These are phyloP conservation scores for Spheniscus humboldti DNA, from an alignment of 2,797 vertebrate species.

Conservation along the genomic window DNA sequence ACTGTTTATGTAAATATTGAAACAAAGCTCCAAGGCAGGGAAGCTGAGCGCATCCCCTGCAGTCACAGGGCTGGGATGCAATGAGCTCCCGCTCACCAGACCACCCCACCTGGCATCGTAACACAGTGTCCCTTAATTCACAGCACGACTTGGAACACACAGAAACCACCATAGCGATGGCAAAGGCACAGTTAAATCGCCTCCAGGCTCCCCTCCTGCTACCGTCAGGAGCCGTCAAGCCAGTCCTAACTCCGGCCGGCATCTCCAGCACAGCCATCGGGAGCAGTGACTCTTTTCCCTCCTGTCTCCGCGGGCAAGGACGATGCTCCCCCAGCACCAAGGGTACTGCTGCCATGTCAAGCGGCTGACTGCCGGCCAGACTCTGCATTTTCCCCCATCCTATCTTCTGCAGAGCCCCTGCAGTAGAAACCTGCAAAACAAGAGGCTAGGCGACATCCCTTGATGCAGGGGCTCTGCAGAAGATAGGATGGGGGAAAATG, in stretches of 20 bases:
- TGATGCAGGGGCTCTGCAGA: background rate
- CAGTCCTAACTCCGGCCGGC: conserved; percentile 28
- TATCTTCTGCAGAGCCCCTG: background rate
- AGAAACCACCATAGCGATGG: background rate
- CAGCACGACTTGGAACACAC: background rate
- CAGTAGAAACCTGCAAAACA: background rate
- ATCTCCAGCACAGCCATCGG: background rate
- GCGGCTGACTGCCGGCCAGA: background rate
- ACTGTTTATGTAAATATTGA: conserved; percentile 33
- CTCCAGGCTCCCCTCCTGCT: conserved; percentile 22
- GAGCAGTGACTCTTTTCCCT: background rate
- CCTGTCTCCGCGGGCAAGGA: conserved; percentile 62
- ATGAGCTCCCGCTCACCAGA: background rate
- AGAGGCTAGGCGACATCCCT: background rate
- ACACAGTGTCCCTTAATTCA: background rate
- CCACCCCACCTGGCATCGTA: background rate
- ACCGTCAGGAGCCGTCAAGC: conserved; percentile 40
- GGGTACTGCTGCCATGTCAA: conserved; percentile 4
- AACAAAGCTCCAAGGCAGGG: background rate
- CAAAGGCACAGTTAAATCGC: conserved; percentile 1
- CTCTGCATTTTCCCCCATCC: background rate
- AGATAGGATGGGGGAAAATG: background rate
- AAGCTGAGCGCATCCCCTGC: background rate
- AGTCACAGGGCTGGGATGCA: background rate
- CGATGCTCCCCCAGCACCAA: conserved; percentile 14